Conservation (phyloP, 2,888 invertebrate genomes). For the Caenorhabditis parvicauda region DNA sequence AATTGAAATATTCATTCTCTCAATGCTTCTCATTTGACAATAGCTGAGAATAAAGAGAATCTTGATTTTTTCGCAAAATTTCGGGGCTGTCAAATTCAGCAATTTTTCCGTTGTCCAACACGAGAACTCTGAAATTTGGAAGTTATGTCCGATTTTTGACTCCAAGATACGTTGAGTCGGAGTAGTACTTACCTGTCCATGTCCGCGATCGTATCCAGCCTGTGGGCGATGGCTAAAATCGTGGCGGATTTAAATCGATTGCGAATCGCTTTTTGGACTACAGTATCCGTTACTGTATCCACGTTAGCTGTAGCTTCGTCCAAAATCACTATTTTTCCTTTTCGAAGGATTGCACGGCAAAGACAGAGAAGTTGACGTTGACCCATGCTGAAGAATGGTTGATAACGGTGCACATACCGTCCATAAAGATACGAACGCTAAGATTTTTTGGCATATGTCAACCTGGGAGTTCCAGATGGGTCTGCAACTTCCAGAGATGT, state of each 20-base stretch:
- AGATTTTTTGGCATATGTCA: no score
- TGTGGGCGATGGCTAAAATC: constrained; percentile 72
- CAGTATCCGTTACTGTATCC: constrained; percentile 51
- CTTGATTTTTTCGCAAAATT: constrained; percentile 60
- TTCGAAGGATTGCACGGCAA: constrained; percentile 65
- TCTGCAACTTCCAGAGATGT: no score
- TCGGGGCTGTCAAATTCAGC: constrained; percentile 65
- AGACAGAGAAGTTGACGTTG: constrained; percentile 67
- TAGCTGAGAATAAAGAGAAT: constrained; percentile 64
- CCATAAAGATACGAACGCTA: no score
- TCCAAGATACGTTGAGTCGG: background rate
- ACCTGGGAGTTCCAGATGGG: no score
- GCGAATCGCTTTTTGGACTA: constrained; percentile 70
- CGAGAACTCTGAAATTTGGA: constrained; percentile 63
- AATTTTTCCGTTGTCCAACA: constrained; percentile 64
- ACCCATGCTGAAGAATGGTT: constrained; percentile 66
- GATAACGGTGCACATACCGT: no score
- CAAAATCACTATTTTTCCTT: constrained; percentile 67
- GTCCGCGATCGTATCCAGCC: constrained; percentile 88
- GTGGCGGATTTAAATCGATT: constrained; percentile 78
- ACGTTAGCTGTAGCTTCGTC: constrained; percentile 68
- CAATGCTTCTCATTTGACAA: constrained; percentile 60
- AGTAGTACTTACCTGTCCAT: constrained; percentile 70
- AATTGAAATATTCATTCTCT: constrained; percentile 6
- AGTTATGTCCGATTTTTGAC: background rate